These are phyloP conservation scores for Pseudolaguvia tuberculata DNA, from an alignment of 2,113 vertebrate genomes.

Conservation along the genomic window DNA sequence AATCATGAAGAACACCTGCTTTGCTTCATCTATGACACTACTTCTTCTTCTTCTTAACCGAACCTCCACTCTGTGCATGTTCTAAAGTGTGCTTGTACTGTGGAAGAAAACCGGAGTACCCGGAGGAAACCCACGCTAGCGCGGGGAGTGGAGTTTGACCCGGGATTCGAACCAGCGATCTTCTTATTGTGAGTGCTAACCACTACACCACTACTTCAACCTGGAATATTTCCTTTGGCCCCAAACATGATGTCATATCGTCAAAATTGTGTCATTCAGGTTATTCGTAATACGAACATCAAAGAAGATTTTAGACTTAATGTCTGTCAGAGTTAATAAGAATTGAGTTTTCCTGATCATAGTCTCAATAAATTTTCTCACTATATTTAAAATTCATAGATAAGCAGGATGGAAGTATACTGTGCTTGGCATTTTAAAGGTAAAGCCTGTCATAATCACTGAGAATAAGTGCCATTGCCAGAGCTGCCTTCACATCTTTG, in stretches of 20 bases:
- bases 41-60: too few relatives aligned
- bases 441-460: slow-evolving; percentile 1
- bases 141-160: too few relatives aligned
- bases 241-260: slow-evolving; percentile 39
- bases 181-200: too few relatives aligned
- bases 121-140: too few relatives aligned
- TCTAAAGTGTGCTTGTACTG: too few relatives aligned
- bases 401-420: too few relatives aligned
- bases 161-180: too few relatives aligned
- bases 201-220: too few relatives aligned
- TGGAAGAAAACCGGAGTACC: too few relatives aligned
- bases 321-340: slow-evolving; percentile 33
- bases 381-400: slow-evolving; percentile 11
- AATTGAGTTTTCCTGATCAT: slow-evolving; percentile 20
- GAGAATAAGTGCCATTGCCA: not conserved
- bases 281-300: slow-evolving; percentile 35
- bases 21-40: slow-evolving; percentile 13
- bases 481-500: too few relatives aligned
- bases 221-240: slow-evolving; percentile 19
- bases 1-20: slow-evolving; percentile 23
- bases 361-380: slow-evolving; percentile 22
- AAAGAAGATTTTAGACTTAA: slow-evolving; percentile 34
- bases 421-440: slow-evolving; percentile 8
- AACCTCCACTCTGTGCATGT: too few relatives aligned
- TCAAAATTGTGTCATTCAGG: slow-evolving; percentile 33